Conservation (phyloP, 2,888 invertebrate species). For the Aelia acuminata region DNA sequence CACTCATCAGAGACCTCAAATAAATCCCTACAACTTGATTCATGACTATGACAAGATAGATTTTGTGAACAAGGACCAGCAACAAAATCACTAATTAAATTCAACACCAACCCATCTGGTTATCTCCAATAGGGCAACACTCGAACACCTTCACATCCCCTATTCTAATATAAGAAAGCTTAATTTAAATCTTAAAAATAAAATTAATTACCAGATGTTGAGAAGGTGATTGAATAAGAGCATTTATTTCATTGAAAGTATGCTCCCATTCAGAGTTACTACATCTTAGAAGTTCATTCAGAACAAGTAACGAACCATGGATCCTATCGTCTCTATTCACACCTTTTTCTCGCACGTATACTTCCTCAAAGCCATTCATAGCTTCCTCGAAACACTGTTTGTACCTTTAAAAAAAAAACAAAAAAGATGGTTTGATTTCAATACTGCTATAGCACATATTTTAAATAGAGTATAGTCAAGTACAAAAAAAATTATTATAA, state of each 20-base stretch:
- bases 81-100: no score
- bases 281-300: slow-evolving; percentile 93
- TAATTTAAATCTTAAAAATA: neutral
- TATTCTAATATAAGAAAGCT: no score
- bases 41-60: no score
- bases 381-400: slow-evolving; percentile 95
- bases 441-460: neutral
- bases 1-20: no score
- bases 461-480: no score
- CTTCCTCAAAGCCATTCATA: slow-evolving; percentile 82
- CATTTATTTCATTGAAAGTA: slow-evolving; percentile 79
- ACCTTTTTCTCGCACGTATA: slow-evolving; percentile 79
- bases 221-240: slow-evolving; percentile 59
- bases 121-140: no score
- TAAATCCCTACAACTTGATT: no score
- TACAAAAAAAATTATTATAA: no score
- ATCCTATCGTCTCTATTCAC: slow-evolving; percentile 89
- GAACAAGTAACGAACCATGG: slow-evolving; percentile 91
- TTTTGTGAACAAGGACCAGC: no score
- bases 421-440: neutral
- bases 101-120: no score
- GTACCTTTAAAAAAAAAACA: slow-evolving; percentile 72
- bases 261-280: slow-evolving; percentile 91
- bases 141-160: no score
- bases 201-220: slow-evolving; percentile 51